These are phyloP conservation scores for Manis javanica DNA, from an alignment of 2,797 vertebrate species.

Conservation along the genomic window DNA sequence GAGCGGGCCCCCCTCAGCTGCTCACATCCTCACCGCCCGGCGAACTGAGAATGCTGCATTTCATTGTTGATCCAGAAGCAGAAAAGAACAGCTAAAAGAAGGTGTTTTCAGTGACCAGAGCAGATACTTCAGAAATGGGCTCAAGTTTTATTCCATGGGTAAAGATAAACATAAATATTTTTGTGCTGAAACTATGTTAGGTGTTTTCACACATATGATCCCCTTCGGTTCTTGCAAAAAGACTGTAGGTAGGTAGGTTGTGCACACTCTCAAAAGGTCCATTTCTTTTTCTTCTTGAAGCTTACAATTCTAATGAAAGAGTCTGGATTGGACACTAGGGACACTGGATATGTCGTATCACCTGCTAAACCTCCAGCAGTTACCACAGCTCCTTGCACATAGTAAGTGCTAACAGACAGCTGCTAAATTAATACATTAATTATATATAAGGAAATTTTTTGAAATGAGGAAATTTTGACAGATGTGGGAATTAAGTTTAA, in stretches of 20 bases:
- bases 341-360: background rate
- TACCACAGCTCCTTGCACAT: too few species aligned
- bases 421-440: background rate
- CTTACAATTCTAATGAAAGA: background rate
- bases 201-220: background rate
- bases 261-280: background rate
- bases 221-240: background rate
- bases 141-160: background rate
- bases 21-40: background rate
- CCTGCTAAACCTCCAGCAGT: background rate
- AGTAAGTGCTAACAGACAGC: background rate
- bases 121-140: background rate
- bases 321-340: background rate
- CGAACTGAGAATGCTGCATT: background rate
- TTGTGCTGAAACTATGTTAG: background rate
- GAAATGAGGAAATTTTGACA: background rate
- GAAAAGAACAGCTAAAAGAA: background rate
- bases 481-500: background rate
- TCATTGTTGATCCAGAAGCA: background rate
- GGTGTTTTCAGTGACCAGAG: background rate
- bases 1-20: background rate
- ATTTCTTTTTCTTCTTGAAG: background rate
- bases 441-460: background rate
- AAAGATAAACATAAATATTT: background rate
- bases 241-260: too few species aligned